Evolutionary conservation across 2,797 vertebrate species (phyloP), one percentile per base, ranked within the genome.

Genomic region (Rhinatrema bivittatum): DNA sequence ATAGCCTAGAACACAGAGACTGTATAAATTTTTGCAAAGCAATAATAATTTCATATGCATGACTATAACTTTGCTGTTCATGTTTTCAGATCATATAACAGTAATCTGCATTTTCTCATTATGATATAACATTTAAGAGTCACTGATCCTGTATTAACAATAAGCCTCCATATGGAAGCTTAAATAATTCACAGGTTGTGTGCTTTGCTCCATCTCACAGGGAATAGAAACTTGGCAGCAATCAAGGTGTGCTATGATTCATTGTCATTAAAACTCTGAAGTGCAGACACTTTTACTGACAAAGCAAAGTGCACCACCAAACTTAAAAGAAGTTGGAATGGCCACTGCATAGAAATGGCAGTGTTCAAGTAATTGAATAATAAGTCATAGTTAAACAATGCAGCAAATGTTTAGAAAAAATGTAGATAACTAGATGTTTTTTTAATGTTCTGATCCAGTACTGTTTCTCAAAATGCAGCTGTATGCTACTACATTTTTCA

Each of bases 101-200:
- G 21, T 29, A 42, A 52, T 46, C 37, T 42, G 46, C 29, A 22
- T 19, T 40, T 56, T 51, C 43, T 48, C 51, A 44, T 56, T 62
- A 45, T 68, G 33, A 43, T 34, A 24, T 43, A 54, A 18, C 0
- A 1, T 46, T 72, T 44, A 62, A 47, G 38, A 61, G 62, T 56
- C 53, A 37, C 40, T 36, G 25, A 38, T 26, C 32, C 59, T 41
- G 25, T 60, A 57, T 56, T 50, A 50, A 48, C 49, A 62, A 43
- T 39, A 50, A 56, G 23, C 10, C 41, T 52, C 52, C 42, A 49
- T 45, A 36, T 37, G 57, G 62, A 60, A 45, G 25, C 15, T 42
- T 42, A 57, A 65, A 55, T 72, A 60, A 62, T 69, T 68, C 49
- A 69, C 10, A 4, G 2, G 0, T 36, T 44, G 29, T 46, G 36